Evolutionary conservation across 2,888 invertebrate species (phyloP).

Genomic region (Chymomyza caudatula): DNA sequence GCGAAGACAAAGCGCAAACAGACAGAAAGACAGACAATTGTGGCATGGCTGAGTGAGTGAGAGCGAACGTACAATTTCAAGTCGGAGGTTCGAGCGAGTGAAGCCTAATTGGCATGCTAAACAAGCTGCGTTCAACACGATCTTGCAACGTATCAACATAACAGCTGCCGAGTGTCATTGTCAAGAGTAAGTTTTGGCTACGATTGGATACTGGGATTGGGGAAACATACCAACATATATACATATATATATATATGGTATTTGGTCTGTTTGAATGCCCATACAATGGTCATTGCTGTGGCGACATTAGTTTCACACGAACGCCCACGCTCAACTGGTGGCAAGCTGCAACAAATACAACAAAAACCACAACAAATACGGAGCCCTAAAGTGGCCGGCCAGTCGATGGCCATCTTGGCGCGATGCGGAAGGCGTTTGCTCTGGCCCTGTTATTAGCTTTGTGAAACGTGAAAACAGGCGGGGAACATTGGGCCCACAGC

Average conservation of each 20-base stretch:
- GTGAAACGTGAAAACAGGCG: slow-evolving; percentile 38
- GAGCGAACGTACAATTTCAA: background rate
- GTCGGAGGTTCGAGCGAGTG: background rate
- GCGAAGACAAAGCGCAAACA: slow-evolving; percentile 24
- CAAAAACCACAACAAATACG: slow-evolving; percentile 12
- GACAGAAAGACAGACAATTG: background rate
- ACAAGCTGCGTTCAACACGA: slow-evolving; percentile 72
- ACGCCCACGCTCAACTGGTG: slow-evolving; percentile 50
- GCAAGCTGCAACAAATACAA: slow-evolving; percentile 4
- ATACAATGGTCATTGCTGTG: slow-evolving; percentile 25
- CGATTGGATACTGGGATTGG: slow-evolving; percentile 44
- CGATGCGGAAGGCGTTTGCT: slow-evolving; percentile 47
- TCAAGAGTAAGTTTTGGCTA: slow-evolving; percentile 29
- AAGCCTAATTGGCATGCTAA: slow-evolving; percentile 69
- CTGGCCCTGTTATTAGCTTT: slow-evolving; percentile 64
- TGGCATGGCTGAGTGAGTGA: background rate
- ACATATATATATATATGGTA: background rate
- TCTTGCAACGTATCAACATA: slow-evolving; percentile 37
- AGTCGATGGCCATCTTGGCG: slow-evolving; percentile 62
- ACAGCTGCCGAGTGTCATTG: slow-evolving; percentile 30
- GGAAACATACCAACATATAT: no score
- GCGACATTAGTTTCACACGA: slow-evolving; percentile 66
- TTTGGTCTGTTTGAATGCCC: slow-evolving; percentile 36
- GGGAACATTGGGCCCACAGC: background rate
- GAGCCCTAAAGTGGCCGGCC: slow-evolving; percentile 8